Evolutionary conservation across 1,140 invertebrate species (phyloP).

Genomic region (Homarus americanus): DNA sequence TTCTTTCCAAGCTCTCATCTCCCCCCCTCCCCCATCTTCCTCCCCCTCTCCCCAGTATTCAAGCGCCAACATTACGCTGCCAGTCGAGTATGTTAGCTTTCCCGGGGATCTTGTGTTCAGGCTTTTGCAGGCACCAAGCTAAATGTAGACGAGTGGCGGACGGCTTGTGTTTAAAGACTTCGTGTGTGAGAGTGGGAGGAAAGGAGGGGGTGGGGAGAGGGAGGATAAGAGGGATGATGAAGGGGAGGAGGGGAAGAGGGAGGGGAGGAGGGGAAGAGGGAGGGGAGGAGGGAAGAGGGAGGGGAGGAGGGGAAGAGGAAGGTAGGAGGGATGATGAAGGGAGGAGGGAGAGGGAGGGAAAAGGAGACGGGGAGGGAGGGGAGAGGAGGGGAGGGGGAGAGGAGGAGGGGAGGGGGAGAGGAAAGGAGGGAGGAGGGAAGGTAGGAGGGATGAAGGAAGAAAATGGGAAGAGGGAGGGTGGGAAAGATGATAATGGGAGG

Average conservation of each 20-base stretch:
- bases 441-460: no score
- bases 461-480: not conserved
- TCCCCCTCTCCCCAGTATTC: no score
- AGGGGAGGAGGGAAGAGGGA: not conserved
- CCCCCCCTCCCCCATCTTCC: no score
- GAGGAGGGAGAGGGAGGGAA: not conserved
- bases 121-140: not conserved
- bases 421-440: not conserved
- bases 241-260: no score
- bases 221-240: no score
- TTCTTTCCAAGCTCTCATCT: no score
- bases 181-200: no score
- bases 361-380: not conserved
- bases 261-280: not conserved
- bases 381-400: not conserved
- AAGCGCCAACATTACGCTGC: not conserved
- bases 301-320: not conserved
- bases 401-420: not conserved
- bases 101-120: not conserved
- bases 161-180: no score
- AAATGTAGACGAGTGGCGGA: no score
- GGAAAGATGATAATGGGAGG: not conserved
- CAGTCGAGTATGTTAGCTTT: not conserved
- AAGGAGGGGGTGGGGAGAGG: no score
- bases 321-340: not conserved